These are phyloP conservation scores for Pherbina coryleti DNA, from an alignment of 2,888 invertebrate species.

Conservation along the genomic window DNA sequence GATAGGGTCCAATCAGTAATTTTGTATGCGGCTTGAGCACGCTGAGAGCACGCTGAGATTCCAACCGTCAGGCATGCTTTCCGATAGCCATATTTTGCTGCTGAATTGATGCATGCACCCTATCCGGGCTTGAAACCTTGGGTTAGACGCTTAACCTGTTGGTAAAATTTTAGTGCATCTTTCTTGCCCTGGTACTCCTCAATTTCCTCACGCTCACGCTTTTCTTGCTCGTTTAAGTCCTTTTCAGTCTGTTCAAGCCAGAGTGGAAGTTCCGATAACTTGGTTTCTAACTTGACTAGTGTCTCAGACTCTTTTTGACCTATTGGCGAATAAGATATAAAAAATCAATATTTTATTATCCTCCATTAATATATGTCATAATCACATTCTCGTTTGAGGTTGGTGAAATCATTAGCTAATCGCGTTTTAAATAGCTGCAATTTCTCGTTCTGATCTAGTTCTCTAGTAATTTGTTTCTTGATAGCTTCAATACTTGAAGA, in stretches of 20 bases:
- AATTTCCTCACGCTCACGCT: too few relatives aligned
- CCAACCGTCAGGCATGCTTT: too few relatives aligned
- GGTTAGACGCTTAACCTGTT: too few relatives aligned
- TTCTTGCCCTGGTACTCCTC: too few relatives aligned
- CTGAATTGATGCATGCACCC: too few relatives aligned
- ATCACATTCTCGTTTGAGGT: constrained; percentile 60
- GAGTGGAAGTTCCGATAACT: constrained; percentile 72
- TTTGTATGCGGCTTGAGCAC: too few relatives aligned
- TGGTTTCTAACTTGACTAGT: constrained; percentile 71
- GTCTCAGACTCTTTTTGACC: constrained; percentile 73
- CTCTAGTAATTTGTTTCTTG: constrained; percentile 76
- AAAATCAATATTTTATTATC: background rate
- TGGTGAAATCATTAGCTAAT: constrained; percentile 72
- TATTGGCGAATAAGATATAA: constrained; percentile 54
- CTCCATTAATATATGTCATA: background rate
- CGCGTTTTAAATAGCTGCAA: constrained; percentile 75
- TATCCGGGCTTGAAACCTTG: too few relatives aligned
- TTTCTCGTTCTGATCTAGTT: constrained; percentile 78
- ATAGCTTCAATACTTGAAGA: constrained; percentile 75
- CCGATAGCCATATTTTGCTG: too few relatives aligned
- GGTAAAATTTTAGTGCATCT: too few relatives aligned
- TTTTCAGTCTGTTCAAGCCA: constrained; percentile 75
- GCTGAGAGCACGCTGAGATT: too few relatives aligned
- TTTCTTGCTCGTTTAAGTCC: constrained; percentile 74
- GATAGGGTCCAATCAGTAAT: too few relatives aligned